A percentile compares a stretch with the other conserved stretches of the same genome.
Conservation (phyloP, 1,140 invertebrate genomes). For the Leptonema lineaticorne region DNA sequence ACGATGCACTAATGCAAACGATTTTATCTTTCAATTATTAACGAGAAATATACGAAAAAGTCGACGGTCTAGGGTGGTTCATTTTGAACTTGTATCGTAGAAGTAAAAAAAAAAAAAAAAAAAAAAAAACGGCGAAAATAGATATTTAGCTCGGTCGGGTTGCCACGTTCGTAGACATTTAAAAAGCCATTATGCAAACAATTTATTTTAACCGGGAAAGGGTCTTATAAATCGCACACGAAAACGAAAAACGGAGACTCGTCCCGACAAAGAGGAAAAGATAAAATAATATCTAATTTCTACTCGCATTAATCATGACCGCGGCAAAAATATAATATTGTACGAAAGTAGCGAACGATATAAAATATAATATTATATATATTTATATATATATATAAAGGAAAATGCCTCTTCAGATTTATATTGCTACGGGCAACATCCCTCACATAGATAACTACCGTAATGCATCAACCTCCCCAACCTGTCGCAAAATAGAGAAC, state of each 20-base stretch:
- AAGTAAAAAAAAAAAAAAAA: too few relatives aligned
- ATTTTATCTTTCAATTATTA: too few relatives aligned
- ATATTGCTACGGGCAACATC: conserved; percentile 24
- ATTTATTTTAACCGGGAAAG: conserved; percentile 35
- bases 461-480: conserved; percentile 14
- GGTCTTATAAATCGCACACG: conserved; percentile 27
- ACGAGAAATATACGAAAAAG: too few relatives aligned
- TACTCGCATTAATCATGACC: conserved; percentile 38
- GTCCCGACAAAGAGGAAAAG: conserved; percentile 25
- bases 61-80: too few relatives aligned
- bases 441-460: conserved; percentile 37
- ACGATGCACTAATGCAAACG: too few relatives aligned
- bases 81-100: too few relatives aligned
- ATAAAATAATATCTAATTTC: conserved; percentile 42
- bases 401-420: conserved; percentile 36
- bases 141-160: conserved; percentile 1
- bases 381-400: too few relatives aligned
- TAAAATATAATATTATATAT: conserved; percentile 33
- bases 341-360: too few relatives aligned
- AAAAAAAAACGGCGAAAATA: not conserved
- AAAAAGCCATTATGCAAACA: conserved; percentile 39
- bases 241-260: conserved; percentile 15
- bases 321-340: conserved; percentile 33
- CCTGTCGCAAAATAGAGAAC: conserved; percentile 14
- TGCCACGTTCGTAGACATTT: conserved; percentile 26